Evolutionary conservation across 2,888 invertebrate species (phyloP), one percentile per base, ranked within the genome.

Genomic region (Entomobrya proxima): DNA sequence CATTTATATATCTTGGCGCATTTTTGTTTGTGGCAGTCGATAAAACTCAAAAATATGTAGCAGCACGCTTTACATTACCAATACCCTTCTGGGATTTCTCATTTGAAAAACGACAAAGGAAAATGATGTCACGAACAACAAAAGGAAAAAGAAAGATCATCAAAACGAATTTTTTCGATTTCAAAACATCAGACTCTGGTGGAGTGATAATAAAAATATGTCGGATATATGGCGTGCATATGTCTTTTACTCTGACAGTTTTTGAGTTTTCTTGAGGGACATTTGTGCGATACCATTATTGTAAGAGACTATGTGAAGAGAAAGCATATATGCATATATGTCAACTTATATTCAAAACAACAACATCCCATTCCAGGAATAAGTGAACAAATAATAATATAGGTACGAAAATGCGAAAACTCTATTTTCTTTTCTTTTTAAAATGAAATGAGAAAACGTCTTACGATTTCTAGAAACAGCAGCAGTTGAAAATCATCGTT

Each of bases 101-200:
- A 77, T 77, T 58, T 35, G 61, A 44, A 44, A 44, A 58, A 58
- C 27, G 58, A 55, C 35, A 40, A 76, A 76, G 40, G 76, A 58
- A 75, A 58, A 77, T 77, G 50, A 58, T 77, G 77, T 61, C 77
- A 77, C 77, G 77, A 61, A 77, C 61, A 77, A 77, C 52, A 75
- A 75, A 75, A 35, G 50, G 24, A 75, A 55, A 40, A 40, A 40
- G 15, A 15, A 72, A 47, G 30, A 72, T 72, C 72, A 72, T 72
- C 72, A 47, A 21, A 72, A 44, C 32, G 72, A 47, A 27, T 72
- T 47, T 40, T 72, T 69, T 69, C 72, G 47, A 72, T 72, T 72
- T 47, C 47, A 72, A 72, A 72, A 72, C 72, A 72, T 72, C 50
- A 47, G 47, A 18, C 15, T 15, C 47, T 72, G 44, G 72, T 35